Evolutionary conservation across 2,888 invertebrate genomes (phyloP), one percentile per base, ranked within the genome.

Genomic region (Aleiodes alternator): DNA sequence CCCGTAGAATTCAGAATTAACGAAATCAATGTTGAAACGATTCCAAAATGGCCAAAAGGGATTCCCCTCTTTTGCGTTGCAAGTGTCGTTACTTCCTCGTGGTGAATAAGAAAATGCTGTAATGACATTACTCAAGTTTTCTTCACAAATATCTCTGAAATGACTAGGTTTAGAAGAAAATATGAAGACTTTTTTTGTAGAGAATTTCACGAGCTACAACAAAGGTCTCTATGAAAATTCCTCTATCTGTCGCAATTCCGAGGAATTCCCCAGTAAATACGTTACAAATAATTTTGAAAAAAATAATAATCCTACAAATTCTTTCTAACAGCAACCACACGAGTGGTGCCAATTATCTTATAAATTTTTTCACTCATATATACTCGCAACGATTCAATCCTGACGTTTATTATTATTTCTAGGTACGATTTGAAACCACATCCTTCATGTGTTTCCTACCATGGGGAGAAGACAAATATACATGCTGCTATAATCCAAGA

Each of bases 31-130:
- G 75, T 92, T 90, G 88, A 95, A 97, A 1, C 96, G 96, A 87
- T 99, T 96, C 99, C 99, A 99, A 90, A 99, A 99, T 16, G 99
- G 97, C 1, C 98, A 98, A 91, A 99, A 99, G 4, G 99, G 99
- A 91, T 98, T 99, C 4, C 99, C 99, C 85, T 98, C 97, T 89
- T 99, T 99, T 0, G 98, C 97, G 91, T 98, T 96, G 87, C 99
- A 98, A 0, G 86, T 85, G 1, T 86, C 85, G 16, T 84, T 85
- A 71, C 84, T 84, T 1, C 90, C 90, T 31, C 90, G 87, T 3
- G 91, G 87, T 43, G 90, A 87, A 80, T 93, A 93, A 84, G 93
- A 94, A 79, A 93, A 92, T 12, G 92, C 93, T 93, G 84, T 16
- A 85, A 85, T 71, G 1, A 6, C n/a, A 57, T 16, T 70, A 50